Base-by-base conservation (phyloP, 2,888 invertebrate genomes). In the Baccha elongata region DNA sequence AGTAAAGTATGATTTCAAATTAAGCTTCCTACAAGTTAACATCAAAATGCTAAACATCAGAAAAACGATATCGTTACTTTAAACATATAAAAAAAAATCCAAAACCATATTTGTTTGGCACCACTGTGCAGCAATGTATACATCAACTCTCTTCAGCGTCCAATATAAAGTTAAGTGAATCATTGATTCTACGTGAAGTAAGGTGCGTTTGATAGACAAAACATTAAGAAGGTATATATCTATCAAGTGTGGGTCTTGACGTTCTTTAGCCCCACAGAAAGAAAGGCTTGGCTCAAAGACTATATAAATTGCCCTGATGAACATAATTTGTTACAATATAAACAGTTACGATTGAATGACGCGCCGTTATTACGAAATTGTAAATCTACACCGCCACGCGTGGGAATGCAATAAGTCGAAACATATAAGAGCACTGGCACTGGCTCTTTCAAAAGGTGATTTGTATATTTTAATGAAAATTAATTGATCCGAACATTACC, bases 401-500 rank as follows among this genome's bases (percentile, higher is more conserved):
- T 80, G 75, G 80, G 80, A 68, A 80, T 60, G 32, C 10, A 67
- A 67, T 32, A 44, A 71, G 46, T 48, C 52, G 52, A 42, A 26
- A 15, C 44, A 62, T n/a, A 46, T 7, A n/a, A 50, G 15, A 23
- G 17, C 6, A 35, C 55, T n/a, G 73, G 62, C 62, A 64, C 72
- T 37, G 42, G 17, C 52, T 67, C 40, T 17, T 19, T 15, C 37
- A 40, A 40, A n/a, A 40, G 40, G 50, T 32, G 17, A 23, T 53
- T 62, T 69, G 58, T 62, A 29, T 21, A 40, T 58, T 55, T n/a
- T 55, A 65, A 75, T 80, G 69, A 80, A 75, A 80, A 80, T 69
- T 75, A 80, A 80, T 80, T 64, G 80, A 69, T 80, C 35, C 44
- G 11, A 69, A 55, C 68, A 69, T 80, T 58, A 69, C 75, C 75